Conservation (phyloP, 2,797 vertebrate species). For the Gallinago solitaria region DNA sequence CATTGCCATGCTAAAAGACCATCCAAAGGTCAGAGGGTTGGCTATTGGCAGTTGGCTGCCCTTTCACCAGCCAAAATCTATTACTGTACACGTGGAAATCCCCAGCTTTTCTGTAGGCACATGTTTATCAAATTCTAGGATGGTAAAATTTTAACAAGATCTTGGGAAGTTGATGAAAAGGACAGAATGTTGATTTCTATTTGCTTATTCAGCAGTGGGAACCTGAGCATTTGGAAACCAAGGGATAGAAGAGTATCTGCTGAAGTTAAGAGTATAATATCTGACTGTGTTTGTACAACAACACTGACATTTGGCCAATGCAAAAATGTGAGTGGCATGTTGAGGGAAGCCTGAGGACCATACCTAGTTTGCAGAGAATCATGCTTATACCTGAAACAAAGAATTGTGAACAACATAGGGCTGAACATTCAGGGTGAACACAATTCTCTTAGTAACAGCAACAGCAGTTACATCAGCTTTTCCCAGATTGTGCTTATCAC, state of each 20-base stretch:
- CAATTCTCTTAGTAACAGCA: background rate
- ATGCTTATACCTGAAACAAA: background rate
- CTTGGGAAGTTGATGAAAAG: background rate
- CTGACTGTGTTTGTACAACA: background rate
- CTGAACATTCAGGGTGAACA: background rate
- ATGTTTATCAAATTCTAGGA: background rate
- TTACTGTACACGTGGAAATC: conserved; percentile 76
- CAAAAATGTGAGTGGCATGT: background rate
- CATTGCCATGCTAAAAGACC: conserved; percentile 68
- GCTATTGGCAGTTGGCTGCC: conserved; percentile 49
- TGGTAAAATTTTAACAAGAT: background rate
- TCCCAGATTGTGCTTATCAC: background rate
- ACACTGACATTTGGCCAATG: background rate
- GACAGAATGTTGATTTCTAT: background rate
- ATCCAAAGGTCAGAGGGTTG: conserved; percentile 75
- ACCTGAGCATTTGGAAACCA: background rate
- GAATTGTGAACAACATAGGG: background rate
- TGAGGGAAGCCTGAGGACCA: background rate
- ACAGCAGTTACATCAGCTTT: background rate
- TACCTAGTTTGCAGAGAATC: background rate
- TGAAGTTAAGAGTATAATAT: background rate
- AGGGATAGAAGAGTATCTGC: background rate
- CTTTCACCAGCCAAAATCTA: conserved; percentile 69
- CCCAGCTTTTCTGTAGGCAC: conserved; percentile 58
- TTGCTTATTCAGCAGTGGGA: background rate